These are phyloP conservation scores for Xylophagus ater DNA, from an alignment of 2,888 invertebrate species.

Conservation along the genomic window DNA sequence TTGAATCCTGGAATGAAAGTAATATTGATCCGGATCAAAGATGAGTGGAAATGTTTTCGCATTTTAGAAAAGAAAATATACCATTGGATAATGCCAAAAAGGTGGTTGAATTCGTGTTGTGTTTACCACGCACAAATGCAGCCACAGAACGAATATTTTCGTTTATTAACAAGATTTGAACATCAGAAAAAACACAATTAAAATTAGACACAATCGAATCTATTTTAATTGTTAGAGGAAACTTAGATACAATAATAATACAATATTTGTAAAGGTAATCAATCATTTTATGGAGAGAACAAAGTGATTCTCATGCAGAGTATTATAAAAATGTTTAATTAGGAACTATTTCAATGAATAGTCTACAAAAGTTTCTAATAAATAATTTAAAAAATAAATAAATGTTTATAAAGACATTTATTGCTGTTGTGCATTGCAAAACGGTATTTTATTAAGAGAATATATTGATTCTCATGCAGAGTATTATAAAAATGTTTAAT, in stretches of 20 bases:
- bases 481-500: too few relatives aligned
- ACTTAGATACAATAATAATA: conserved; percentile 1
- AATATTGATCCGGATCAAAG: conserved; percentile 4
- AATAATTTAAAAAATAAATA: too few relatives aligned
- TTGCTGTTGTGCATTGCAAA: too few relatives aligned
- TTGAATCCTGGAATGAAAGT: conserved; percentile 2
- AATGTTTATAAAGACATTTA: too few relatives aligned
- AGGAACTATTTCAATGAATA: too few relatives aligned
- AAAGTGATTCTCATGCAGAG: too few relatives aligned
- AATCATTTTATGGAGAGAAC: conserved; percentile 1
- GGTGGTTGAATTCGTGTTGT: conserved; percentile 9
- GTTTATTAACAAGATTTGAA: conserved; percentile 11
- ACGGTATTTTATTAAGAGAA: too few relatives aligned
- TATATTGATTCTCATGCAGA: too few relatives aligned
- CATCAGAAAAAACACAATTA: conserved; percentile 10
- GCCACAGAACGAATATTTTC: conserved; percentile 12
- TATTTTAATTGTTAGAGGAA: conserved; percentile 3
- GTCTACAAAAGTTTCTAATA: too few relatives aligned
- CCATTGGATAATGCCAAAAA: conserved; percentile 1
- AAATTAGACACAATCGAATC: conserved; percentile 3
- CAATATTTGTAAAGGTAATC: neutral
- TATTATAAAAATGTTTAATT: too few relatives aligned
- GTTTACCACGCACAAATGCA: conserved; percentile 11
- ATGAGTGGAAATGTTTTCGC: conserved; percentile 6
- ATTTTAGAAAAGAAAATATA: neutral